Conservation (phyloP, 2,113 vertebrate species). For the Chaenogobius annularis region DNA sequence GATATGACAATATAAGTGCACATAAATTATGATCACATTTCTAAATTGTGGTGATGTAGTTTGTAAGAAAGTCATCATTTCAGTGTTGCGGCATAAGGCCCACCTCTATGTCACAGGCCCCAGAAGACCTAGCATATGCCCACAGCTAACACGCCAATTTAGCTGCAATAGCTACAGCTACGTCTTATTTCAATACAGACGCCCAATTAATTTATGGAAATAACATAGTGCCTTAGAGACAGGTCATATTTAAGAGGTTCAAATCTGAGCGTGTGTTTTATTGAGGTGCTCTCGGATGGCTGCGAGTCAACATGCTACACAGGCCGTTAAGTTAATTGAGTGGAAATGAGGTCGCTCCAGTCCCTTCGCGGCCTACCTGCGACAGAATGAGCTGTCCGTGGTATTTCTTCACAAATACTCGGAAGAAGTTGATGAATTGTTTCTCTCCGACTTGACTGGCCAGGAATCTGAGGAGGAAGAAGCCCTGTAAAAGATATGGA, state of each 20-base stretch:
- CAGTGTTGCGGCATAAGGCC: neutral
- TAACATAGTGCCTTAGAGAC: constrained; percentile 33
- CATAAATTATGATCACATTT: neutral
- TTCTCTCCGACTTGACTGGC: constrained; percentile 81
- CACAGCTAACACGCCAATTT: constrained; percentile 35
- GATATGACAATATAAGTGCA: neutral
- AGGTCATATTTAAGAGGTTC: constrained; percentile 30
- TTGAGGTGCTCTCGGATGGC: constrained; percentile 27
- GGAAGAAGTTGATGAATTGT: constrained; percentile 84
- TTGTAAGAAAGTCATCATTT: neutral
- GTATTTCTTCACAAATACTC: constrained; percentile 84
- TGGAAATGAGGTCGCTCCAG: constrained; percentile 11
- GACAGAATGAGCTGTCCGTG: constrained; percentile 93
- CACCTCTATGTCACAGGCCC: constrained; percentile 1
- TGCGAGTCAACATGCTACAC: constrained; percentile 17
- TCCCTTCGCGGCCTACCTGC: constrained; percentile 77
- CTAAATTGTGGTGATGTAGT: neutral
- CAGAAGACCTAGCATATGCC: constrained; percentile 52
- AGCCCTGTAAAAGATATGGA: constrained; percentile 79
- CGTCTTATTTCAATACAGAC: constrained; percentile 30
- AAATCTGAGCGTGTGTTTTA: constrained; percentile 30
- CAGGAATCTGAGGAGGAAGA: constrained; percentile 89
- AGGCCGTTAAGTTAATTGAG: constrained; percentile 20
- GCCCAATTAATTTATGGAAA: constrained; percentile 51
- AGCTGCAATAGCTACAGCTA: constrained; percentile 15